Conservation (phyloP, 2,888 invertebrate species). For the Tetheella fluctuosa region DNA sequence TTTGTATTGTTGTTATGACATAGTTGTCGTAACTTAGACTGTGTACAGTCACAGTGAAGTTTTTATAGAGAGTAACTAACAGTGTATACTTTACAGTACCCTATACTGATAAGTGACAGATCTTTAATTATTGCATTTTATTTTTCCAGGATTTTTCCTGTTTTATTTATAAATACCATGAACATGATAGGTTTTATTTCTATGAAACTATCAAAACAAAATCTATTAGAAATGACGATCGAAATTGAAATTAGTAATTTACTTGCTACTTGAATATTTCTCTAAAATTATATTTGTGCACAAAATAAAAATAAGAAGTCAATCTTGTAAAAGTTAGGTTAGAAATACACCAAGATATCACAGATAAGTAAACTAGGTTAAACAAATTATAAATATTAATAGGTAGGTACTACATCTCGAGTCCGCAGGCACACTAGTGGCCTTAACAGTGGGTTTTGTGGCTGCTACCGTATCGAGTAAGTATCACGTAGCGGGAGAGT, state of each 20-base stretch:
- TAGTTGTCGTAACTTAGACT: slow-evolving; percentile 5
- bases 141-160: neutral
- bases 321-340: neutral
- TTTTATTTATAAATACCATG: neutral
- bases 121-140: neutral
- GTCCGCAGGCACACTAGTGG: neutral
- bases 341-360: neutral
- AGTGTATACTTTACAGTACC: neutral
- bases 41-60: neutral
- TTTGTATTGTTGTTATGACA: slow-evolving; percentile 6
- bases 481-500: neutral
- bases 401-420: no score
- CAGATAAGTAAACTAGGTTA: slow-evolving; percentile 1
- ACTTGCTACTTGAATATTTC: no score
- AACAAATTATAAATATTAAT: slow-evolving; percentile 4
- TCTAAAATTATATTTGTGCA: no score
- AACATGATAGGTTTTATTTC: no score
- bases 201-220: no score
- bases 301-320: neutral
- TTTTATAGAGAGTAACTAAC: neutral
- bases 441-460: neutral
- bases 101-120: neutral
- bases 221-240: no score
- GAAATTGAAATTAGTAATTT: no score
- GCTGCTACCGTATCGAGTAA: neutral